phyloP scores from a whole-genome alignment of 2,888 invertebrate species.

The Seira musarum region DNA sequence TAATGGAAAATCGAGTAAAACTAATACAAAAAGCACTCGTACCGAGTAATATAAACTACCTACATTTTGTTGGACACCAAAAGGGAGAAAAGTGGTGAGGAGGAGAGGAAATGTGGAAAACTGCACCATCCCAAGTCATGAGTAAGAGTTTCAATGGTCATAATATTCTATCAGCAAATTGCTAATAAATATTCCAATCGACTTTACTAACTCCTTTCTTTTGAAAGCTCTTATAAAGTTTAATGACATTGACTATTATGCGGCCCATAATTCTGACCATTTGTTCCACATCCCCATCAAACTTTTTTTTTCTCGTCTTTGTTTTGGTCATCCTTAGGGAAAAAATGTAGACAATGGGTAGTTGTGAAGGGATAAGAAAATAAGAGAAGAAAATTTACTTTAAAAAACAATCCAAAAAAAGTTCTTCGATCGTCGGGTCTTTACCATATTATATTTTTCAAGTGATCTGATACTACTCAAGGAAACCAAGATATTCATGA shows the following conservation, averaged over 20 bases:
- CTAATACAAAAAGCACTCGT: slow-evolving; percentile 27
- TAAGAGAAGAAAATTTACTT: background rate
- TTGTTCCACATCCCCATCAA: slow-evolving; percentile 13
- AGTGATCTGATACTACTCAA: background rate
- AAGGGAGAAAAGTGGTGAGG: background rate
- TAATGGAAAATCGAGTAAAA: slow-evolving; percentile 61
- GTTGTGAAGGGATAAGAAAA: background rate
- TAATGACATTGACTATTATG: slow-evolving; percentile 62
- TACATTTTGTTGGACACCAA: background rate
- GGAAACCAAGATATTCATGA: slow-evolving; percentile 20
- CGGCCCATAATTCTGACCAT: slow-evolving; percentile 53
- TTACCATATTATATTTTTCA: background rate
- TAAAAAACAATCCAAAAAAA: background rate
- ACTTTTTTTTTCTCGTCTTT: slow-evolving; percentile 7
- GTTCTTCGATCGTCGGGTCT: background rate
- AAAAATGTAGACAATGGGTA: background rate
- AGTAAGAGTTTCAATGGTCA: slow-evolving; percentile 52
- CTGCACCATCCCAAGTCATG: slow-evolving; percentile 54
- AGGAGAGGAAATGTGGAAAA: slow-evolving; percentile 22
- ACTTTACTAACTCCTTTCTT: slow-evolving; percentile 49
- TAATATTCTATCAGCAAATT: slow-evolving; percentile 62
- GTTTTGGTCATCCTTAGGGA: slow-evolving; percentile 18
- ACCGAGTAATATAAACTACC: background rate
- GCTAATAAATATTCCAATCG: slow-evolving; percentile 63
- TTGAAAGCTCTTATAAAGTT: slow-evolving; percentile 47